Percentiles rank a stretch among this genome's conserved stretches.
phyloP scores from a whole-genome alignment of 2,113 vertebrate species.

The Maccullochella peelii region DNA sequence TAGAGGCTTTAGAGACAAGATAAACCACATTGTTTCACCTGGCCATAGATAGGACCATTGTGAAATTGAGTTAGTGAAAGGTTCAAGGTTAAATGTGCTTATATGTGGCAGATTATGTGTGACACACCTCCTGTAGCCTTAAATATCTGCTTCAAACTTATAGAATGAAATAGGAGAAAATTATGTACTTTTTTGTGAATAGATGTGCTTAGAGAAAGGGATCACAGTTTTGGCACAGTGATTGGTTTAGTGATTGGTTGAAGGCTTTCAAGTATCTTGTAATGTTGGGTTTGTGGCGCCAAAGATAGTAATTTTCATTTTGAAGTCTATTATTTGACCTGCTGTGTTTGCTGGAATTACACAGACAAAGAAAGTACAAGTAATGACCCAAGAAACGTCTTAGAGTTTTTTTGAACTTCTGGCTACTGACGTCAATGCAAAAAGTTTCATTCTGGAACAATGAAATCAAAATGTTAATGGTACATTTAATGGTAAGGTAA shows the following conservation, averaged over 20 bases:
- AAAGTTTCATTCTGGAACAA: background rate
- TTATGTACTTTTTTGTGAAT: background rate
- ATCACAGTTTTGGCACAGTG: constrained; percentile 5
- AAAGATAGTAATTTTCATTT: constrained; percentile 2
- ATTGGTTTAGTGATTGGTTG: constrained; percentile 13
- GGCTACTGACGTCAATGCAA: background rate
- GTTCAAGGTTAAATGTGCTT: background rate
- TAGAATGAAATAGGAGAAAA: background rate
- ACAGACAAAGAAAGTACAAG: background rate
- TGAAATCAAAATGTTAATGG: background rate
- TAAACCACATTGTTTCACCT: background rate
- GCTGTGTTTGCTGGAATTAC: constrained; percentile 1
- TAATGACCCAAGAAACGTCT: background rate
- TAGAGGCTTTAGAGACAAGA: background rate
- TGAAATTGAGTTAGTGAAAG: background rate
- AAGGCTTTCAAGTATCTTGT: constrained; percentile 26
- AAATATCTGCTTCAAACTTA: background rate
- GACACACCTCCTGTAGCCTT: background rate
- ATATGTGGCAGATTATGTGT: background rate
- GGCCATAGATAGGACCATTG: background rate
- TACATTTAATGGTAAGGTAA: background rate
- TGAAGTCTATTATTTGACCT: constrained; percentile 22
- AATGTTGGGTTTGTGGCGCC: constrained; percentile 14
- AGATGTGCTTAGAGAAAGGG: constrained; percentile 14
- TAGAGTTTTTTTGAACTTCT: background rate